Percentiles rank a stretch among this genome's conserved stretches.
Conservation (phyloP, 1,140 invertebrate species). For the Sycophila sp. region DNA sequence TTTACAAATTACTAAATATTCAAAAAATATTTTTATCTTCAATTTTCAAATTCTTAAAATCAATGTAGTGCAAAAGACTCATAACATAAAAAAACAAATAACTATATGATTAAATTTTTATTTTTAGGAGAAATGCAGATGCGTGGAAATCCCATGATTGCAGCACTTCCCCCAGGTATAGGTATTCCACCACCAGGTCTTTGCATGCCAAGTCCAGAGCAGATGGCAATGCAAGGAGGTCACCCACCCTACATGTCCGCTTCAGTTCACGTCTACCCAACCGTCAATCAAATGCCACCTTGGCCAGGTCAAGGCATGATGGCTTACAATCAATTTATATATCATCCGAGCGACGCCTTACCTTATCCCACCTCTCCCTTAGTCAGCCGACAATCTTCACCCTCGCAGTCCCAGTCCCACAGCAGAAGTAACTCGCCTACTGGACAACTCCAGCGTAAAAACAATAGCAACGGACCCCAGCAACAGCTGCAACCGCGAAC, state of each 20-base stretch:
- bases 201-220: slow-evolving; percentile 59
- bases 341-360: slow-evolving; percentile 57
- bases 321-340: slow-evolving; percentile 61
- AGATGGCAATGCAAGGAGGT: slow-evolving; percentile 55
- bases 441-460: slow-evolving; percentile 41
- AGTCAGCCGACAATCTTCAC: slow-evolving; percentile 65
- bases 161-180: slow-evolving; percentile 57
- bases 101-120: not conserved
- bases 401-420: slow-evolving; percentile 63
- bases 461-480: slow-evolving; percentile 33
- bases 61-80: no score
- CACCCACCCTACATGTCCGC: slow-evolving; percentile 59
- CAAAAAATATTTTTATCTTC: no score
- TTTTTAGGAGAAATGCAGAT: slow-evolving; percentile 12
- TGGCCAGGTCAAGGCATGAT: slow-evolving; percentile 58
- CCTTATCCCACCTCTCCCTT: slow-evolving; percentile 63
- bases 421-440: slow-evolving; percentile 63
- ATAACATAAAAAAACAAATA: no score
- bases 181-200: slow-evolving; percentile 60
- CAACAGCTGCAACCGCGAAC: slow-evolving; percentile 47
- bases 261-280: slow-evolving; percentile 61
- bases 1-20: no score
- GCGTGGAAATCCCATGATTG: slow-evolving; percentile 40
- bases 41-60: no score
- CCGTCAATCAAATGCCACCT: slow-evolving; percentile 58